Percentiles rank a stretch among this genome's conserved stretches.
Evolutionary conservation across 2,888 invertebrate genomes (phyloP).

Genomic region (Leucophora obtusa): DNA sequence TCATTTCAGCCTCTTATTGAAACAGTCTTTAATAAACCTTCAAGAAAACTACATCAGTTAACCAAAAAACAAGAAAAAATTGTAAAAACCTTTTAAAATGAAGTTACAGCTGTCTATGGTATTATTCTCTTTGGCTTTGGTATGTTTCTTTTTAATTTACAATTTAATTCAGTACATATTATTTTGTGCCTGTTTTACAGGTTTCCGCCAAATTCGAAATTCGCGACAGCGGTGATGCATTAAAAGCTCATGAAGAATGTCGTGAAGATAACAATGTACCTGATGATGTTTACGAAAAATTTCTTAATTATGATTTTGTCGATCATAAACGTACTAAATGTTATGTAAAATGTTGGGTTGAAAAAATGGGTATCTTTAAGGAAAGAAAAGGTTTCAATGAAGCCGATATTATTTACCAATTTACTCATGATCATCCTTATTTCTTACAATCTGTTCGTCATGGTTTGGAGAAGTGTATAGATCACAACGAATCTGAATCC

Average conservation of each 20-base stretch:
- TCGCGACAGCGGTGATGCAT: constrained; percentile 73
- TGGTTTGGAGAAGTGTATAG: constrained; percentile 75
- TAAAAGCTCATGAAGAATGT: constrained; percentile 73
- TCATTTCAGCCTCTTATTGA: constrained; percentile 22
- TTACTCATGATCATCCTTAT: constrained; percentile 68
- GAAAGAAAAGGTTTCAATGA: constrained; percentile 72
- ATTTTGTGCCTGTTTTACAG: constrained; percentile 24
- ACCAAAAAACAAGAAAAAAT: not conserved
- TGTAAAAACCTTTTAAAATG: constrained; percentile 65
- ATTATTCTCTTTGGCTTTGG: constrained; percentile 68
- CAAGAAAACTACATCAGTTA: constrained; percentile 47
- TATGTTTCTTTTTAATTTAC: constrained; percentile 60
- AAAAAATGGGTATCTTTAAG: constrained; percentile 75
- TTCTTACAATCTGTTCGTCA: constrained; percentile 70
- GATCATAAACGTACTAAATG: constrained; percentile 74
- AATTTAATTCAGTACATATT: not conserved
- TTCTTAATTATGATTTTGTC: constrained; percentile 72
- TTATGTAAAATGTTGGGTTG: constrained; percentile 76
- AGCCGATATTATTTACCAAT: constrained; percentile 72
- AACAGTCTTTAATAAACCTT: constrained; percentile 47
- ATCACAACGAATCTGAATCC: constrained; percentile 74
- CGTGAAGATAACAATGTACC: constrained; percentile 71
- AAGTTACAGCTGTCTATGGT: constrained; percentile 69
- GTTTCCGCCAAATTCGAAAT: constrained; percentile 70
- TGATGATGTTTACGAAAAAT: constrained; percentile 74